A percentile compares a stretch with the other conserved stretches of the same genome.
Conservation (phyloP, 2,888 invertebrate species). For the Philereme vetulata region DNA sequence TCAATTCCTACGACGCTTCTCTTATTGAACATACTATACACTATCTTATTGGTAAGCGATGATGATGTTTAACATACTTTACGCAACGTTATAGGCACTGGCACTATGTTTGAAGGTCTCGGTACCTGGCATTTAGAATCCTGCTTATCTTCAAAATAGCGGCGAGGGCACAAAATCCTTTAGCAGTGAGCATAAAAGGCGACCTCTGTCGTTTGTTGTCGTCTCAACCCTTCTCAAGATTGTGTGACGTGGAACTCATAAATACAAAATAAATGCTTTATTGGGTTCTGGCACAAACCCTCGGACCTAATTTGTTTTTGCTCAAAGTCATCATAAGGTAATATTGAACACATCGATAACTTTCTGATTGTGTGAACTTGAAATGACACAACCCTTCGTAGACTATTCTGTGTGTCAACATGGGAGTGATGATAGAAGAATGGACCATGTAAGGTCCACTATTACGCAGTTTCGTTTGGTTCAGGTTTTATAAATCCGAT, state of each 20-base stretch:
- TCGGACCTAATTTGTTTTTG: constrained; percentile 23
- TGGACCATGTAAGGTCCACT: no score
- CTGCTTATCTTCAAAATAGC: constrained; percentile 40
- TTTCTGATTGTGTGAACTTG: no score
- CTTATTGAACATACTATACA: no score
- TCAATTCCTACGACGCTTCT: no score
- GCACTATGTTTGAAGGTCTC: constrained; percentile 23
- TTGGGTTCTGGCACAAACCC: constrained; percentile 32
- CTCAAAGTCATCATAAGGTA: neutral
- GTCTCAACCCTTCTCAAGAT: constrained; percentile 65
- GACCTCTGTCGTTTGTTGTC: constrained; percentile 60
- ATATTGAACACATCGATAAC: no score
- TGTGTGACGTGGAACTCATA: constrained; percentile 51
- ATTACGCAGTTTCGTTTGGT: no score
- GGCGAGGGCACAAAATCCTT: constrained; percentile 52
- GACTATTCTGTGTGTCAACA: no score
- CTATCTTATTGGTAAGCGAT: constrained; percentile 1
- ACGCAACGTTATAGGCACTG: neutral
- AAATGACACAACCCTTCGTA: no score
- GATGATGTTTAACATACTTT: constrained; percentile 3
- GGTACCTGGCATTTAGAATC: constrained; percentile 25
- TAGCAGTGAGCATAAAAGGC: constrained; percentile 54
- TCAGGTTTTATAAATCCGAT: no score
- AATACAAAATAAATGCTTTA: constrained; percentile 47
- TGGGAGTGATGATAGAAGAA: no score